Conservation (phyloP, 2,888 invertebrate species). For the Nephrotoma appendiculata region DNA sequence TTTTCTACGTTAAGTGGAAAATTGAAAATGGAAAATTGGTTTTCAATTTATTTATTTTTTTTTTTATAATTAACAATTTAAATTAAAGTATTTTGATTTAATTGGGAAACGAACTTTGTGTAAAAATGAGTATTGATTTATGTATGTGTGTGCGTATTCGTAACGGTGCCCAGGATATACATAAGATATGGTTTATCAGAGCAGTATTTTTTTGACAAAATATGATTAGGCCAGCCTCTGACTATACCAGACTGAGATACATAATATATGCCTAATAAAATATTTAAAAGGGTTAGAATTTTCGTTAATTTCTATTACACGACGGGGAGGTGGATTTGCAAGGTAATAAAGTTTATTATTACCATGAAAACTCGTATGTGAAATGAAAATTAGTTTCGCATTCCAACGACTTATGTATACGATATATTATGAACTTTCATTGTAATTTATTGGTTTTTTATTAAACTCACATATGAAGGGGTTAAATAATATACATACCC, state of each 20-base stretch:
- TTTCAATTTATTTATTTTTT: not conserved
- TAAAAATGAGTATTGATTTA: not conserved
- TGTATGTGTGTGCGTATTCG: not conserved
- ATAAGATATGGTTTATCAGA: not conserved
- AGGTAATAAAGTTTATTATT: no score
- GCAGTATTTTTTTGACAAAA: not conserved
- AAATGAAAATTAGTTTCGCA: not conserved
- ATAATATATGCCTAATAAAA: no score
- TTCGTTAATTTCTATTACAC: no score
- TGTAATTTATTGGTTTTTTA: not conserved
- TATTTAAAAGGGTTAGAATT: not conserved
- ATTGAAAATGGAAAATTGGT: not conserved
- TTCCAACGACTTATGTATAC: not conserved
- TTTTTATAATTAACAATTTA: not conserved
- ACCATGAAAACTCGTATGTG: not conserved
- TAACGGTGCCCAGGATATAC: not conserved
- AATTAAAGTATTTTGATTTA: not conserved
- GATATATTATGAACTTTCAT: not conserved
- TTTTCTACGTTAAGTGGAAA: not conserved
- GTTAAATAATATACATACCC: not conserved
- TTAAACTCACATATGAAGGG: not conserved
- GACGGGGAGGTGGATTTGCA: no score
- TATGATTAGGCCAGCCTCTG: not conserved
- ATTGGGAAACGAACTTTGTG: not conserved
- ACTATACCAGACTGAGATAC: not conserved